Base-by-base conservation (phyloP, 2,888 invertebrate genomes). In the Dromius quadrimaculatus region DNA sequence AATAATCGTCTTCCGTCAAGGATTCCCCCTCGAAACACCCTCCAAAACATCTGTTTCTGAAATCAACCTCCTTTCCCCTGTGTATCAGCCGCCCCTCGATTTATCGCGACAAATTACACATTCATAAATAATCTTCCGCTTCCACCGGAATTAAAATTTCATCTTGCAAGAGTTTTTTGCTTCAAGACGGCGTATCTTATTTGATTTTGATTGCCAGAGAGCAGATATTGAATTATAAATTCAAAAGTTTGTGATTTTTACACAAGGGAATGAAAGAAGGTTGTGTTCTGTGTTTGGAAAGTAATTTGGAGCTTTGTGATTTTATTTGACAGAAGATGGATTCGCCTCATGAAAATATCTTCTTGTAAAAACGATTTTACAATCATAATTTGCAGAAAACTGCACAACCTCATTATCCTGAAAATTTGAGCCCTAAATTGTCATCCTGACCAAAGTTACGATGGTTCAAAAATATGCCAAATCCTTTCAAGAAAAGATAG, bases 91-190 rank as follows among this genome's bases (percentile, higher is more conserved):
- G 8, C 47, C 22, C 47, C 17, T 22, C 20, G 22, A 22, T 23
- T 47, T 45, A 15, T 9, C 38, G 32, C 11, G 28, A 36, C 66
- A 66, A 66, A 54, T 66, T 66, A 66, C 54, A 23, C 47, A 50
- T 66, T 66, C 66, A 66, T 66, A 66, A 66, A 66, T 66, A 66
- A 66, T 57, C 57, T 54, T 17, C 23, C 50, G 38, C 54, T 63
- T 43, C 41, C 17, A 13, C 22, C 47, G 19, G 50, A 54, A 66
- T 66, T 66, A 66, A 57, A 66, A 19, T 66, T 66, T 66, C 66
- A 41, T 57, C 54, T 54, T n/a, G 23, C 11, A 8, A 19, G 47
- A 20, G 5, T 23, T 47, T 20, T 22, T 23, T 6, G 47, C 20
- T 6, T 22, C 28, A 15, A 15, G 28, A 28, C 13, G 50, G 47